Conservation (phyloP, 2,113 vertebrate genomes). For the Gobius niger region DNA sequence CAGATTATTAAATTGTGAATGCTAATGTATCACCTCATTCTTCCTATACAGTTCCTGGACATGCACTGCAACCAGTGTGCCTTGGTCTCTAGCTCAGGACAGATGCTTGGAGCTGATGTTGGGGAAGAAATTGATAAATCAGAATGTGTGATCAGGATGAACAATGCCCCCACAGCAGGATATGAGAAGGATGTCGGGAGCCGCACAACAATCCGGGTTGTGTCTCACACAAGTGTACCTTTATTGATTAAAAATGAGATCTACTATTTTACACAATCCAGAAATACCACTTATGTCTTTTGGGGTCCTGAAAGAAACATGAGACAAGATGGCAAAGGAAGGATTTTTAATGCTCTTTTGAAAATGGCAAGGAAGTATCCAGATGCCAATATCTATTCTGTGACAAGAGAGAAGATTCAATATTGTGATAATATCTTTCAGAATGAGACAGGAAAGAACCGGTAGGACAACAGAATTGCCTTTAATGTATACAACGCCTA, state of each 20-base stretch:
- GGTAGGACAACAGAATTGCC: conserved; percentile 69
- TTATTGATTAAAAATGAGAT: conserved; percentile 81
- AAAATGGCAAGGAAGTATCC: conserved; percentile 81
- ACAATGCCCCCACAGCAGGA: conserved; percentile 85
- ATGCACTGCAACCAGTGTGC: conserved; percentile 80
- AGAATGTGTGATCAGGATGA: conserved; percentile 91
- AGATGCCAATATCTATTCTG: conserved; percentile 76
- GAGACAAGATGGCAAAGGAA: conserved; percentile 81
- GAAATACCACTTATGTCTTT: conserved; percentile 83
- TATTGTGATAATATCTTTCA: conserved; percentile 88
- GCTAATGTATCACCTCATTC: neutral
- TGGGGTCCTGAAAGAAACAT: conserved; percentile 91
- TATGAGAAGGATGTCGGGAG: conserved; percentile 87
- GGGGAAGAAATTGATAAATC: conserved; percentile 81
- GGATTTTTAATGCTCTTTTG: conserved; percentile 77
- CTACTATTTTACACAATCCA: conserved; percentile 83
- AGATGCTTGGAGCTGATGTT: conserved; percentile 85
- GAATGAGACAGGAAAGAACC: conserved; percentile 93
- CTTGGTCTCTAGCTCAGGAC: conserved; percentile 92
- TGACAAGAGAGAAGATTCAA: conserved; percentile 85
- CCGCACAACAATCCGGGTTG: conserved; percentile 83
- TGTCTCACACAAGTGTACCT: conserved; percentile 92
- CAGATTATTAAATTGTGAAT: neutral
- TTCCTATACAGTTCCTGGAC: conserved; percentile 57
- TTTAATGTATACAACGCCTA: neutral